Base-by-base conservation (phyloP, 1,140 invertebrate genomes). In the Drosophila guanche region DNA sequence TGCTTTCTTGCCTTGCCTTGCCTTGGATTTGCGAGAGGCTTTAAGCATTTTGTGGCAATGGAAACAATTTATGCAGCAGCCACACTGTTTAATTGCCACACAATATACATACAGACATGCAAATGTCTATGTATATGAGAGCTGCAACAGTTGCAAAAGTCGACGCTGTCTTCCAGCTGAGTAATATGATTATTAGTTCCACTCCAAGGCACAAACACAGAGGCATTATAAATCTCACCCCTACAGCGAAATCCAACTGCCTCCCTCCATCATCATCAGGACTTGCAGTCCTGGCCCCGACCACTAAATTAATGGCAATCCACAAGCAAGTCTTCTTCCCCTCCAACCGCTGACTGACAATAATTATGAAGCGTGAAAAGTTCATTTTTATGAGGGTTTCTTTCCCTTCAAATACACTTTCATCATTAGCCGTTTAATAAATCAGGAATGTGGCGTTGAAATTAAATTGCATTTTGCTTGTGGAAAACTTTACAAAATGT, bases 101-200 rank as follows among this genome's bases (percentile, higher is more conserved):
- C 70, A 41, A 55, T 59, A 27, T 27, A 56, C 37, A 25, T 29
- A 58, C 23, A 29, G 16, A 27, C 16, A 1, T 37, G 42, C 16
- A 41, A 53, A 12, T 27, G 12, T 22, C 20, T 46, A 42, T 42
- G 23, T 54, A 25, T 54, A 40, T 48, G 51, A 20, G 58, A 63
- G 67, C 66, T 60, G 60, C 68, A 58, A 68, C 68, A 68, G 66
- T 48, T 69, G 22, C 47, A 56, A 47, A 47, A 74, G 70, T 50
- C 54, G 23, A 50, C 43, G 60, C 23, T 52, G 63, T 67, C 72
- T 75, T 75, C 72, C 72, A 75, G 72, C 57, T 75, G 72, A 75
- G 60, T 75, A 75, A 75, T 75, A 75, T 75, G 72, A 75, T 75
- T 75, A 75, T 75, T 75, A 75, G 72, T 75, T 75, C 72, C 72